Evolutionary conservation across 92 coral and sea anemone species (phyloP).

Genomic region (Chrysogorgia sp.): DNA sequence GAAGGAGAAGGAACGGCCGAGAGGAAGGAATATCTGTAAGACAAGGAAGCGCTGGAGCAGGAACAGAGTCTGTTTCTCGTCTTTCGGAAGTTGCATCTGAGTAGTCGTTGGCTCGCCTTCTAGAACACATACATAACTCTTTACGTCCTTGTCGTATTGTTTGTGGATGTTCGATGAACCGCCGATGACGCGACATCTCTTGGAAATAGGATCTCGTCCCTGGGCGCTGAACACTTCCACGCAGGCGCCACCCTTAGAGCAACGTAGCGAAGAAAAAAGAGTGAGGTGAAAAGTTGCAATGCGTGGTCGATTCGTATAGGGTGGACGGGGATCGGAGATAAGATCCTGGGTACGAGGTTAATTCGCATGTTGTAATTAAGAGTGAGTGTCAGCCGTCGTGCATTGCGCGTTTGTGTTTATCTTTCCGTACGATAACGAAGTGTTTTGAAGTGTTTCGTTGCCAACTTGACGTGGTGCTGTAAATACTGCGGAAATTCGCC

Average conservation of each 20-base stretch:
- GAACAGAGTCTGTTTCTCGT: constrained; percentile 81
- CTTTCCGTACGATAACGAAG: no score
- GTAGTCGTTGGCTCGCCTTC: constrained; percentile 98
- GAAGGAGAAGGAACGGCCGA: constrained; percentile 91
- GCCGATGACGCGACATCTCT: constrained; percentile 90
- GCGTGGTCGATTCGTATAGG: no score
- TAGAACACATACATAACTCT: constrained; percentile 89
- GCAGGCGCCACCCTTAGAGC: constrained; percentile 84
- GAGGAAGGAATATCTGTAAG: constrained; percentile 76
- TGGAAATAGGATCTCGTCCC: constrained; percentile 88
- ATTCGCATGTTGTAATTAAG: no score
- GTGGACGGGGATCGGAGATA: no score
- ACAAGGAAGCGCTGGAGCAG: constrained; percentile 81
- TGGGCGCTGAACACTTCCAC: constrained; percentile 98
- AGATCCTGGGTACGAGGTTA: no score
- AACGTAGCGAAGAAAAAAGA: not conserved
- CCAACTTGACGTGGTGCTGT: no score
- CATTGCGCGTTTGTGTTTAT: no score
- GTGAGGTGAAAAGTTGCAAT: no score
- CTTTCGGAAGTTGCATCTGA: constrained; percentile 91
- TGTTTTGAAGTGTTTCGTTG: no score
- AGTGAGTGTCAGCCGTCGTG: no score
- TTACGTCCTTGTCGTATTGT: constrained; percentile 90
- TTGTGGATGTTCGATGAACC: constrained; percentile 70
- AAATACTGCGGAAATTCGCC: no score